Evolutionary conservation across 2,888 invertebrate species (phyloP).

Genomic region (Bellardia pandia): DNA sequence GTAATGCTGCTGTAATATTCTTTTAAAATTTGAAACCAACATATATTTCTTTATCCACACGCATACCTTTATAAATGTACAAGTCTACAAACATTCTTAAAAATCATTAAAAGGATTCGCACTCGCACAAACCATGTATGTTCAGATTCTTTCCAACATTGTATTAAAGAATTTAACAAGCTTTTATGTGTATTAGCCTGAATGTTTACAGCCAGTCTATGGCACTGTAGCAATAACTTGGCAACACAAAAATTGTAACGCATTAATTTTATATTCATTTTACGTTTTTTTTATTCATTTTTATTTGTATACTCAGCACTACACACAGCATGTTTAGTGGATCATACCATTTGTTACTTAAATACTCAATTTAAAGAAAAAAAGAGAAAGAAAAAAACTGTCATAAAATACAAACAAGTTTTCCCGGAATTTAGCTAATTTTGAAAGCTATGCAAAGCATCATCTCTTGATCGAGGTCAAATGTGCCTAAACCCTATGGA

Average conservation of each 20-base stretch:
- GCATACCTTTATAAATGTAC: neutral
- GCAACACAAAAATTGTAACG: constrained; percentile 49
- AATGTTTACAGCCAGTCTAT: neutral
- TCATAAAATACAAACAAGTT: too few species aligned
- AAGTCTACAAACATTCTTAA: neutral
- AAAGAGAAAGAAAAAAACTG: too few species aligned
- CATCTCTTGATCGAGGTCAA: too few species aligned
- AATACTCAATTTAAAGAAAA: too few species aligned
- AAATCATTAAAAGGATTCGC: constrained; percentile 34
- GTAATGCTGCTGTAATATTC: too few species aligned
- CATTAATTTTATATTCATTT: constrained; percentile 55
- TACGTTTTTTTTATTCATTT: constrained; percentile 19
- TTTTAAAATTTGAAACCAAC: too few species aligned
- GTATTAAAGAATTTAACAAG: constrained; percentile 9
- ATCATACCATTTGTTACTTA: neutral
- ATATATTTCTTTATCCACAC: too few species aligned
- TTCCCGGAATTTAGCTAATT: too few species aligned
- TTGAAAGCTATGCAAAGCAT: too few species aligned
- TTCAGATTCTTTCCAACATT: neutral
- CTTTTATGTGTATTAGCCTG: neutral
- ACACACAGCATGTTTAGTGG: neutral
- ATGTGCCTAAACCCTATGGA: too few species aligned
- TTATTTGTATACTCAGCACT: neutral
- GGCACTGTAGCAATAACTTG: constrained; percentile 51
- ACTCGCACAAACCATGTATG: constrained; percentile 21